Conservation (phyloP, 2,113 vertebrate species). For the Microtus pennsylvanicus region DNA sequence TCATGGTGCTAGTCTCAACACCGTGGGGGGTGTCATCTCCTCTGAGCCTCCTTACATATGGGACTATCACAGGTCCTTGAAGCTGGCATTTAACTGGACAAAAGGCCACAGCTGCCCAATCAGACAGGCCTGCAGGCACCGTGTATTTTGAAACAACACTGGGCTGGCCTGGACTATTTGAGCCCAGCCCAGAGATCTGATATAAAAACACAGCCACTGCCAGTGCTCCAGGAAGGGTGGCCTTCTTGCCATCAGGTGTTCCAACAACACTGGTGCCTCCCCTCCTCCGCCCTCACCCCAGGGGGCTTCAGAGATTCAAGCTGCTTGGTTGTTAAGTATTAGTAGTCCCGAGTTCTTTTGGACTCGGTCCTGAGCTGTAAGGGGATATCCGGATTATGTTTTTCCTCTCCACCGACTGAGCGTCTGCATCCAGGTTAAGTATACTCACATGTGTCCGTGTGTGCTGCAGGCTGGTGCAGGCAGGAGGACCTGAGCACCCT, state of each 20-base stretch:
- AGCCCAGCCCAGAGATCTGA: constrained; percentile 14
- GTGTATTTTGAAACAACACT: background rate
- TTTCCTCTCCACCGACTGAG: background rate
- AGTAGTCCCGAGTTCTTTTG: background rate
- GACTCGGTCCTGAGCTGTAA: background rate
- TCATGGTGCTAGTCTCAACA: background rate
- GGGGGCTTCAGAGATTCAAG: background rate
- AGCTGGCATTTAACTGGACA: rapidly evolving
- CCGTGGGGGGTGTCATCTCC: background rate
- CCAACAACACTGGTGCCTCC: background rate
- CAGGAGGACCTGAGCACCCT: background rate
- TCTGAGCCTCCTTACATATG: rapidly evolving
- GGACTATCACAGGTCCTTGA: rapidly evolving
- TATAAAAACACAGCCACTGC: constrained; percentile 50
- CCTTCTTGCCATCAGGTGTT: constrained; percentile 3
- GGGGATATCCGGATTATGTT: background rate
- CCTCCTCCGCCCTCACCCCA: background rate
- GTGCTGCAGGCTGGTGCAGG: background rate
- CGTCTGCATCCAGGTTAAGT: background rate
- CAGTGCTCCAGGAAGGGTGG: background rate
- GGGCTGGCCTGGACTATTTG: background rate
- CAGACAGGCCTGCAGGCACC: background rate
- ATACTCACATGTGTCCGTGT: background rate
- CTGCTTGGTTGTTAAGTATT: background rate
- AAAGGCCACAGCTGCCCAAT: background rate